Conservation (phyloP, 2,888 invertebrate species). For the Agonopterix arenella region DNA sequence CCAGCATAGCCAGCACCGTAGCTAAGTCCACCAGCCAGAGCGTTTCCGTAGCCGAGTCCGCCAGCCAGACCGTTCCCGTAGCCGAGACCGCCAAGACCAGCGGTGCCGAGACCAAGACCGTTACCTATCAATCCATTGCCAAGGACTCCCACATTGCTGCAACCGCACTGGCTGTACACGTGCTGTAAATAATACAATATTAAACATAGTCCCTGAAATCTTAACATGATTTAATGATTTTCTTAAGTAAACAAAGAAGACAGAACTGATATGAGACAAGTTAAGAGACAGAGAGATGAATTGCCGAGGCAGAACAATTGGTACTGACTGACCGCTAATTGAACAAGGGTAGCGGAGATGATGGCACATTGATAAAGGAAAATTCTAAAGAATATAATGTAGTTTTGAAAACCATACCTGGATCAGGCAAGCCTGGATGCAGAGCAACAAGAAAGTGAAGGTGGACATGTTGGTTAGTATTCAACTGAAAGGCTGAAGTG, state of each 20-base stretch:
- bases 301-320: too few species aligned
- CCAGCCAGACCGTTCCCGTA: too few species aligned
- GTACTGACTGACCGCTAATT: too few species aligned
- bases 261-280: too few species aligned
- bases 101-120: neutral
- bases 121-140: too few species aligned
- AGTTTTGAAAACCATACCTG: slow-evolving; percentile 22
- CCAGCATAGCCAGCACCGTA: slow-evolving; percentile 12
- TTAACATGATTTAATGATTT: too few species aligned
- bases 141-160: neutral
- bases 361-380: too few species aligned
- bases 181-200: neutral
- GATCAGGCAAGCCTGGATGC: slow-evolving; percentile 28
- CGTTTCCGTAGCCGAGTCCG: neutral
- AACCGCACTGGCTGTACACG: neutral
- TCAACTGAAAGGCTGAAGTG: slow-evolving; percentile 1
- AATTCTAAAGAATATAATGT: too few species aligned
- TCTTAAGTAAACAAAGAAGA: too few species aligned
- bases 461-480: slow-evolving; percentile 21
- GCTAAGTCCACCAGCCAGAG: slow-evolving; percentile 2
- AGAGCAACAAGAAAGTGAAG: slow-evolving; percentile 24
- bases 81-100: too few species aligned
- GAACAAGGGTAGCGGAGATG: too few species aligned
- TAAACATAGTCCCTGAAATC: neutral
- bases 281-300: too few species aligned